Percentiles rank a stretch among this genome's conserved stretches.
phyloP scores from a whole-genome alignment of 2,113 vertebrate species.

The Cebus imitator region DNA sequence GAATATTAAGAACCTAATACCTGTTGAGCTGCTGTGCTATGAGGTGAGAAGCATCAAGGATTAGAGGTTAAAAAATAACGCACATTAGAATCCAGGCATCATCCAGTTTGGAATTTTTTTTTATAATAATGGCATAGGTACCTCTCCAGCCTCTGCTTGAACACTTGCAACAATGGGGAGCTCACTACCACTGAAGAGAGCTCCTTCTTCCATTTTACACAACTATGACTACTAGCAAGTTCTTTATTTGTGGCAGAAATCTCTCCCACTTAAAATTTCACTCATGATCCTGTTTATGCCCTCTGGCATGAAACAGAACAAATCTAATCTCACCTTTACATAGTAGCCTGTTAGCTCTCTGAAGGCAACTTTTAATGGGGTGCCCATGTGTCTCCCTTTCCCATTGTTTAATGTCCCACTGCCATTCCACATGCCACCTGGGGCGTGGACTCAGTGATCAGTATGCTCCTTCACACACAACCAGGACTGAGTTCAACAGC shows the following conservation, averaged over 20 bases:
- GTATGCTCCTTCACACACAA: background rate
- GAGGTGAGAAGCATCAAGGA: background rate
- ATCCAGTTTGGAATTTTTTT: background rate
- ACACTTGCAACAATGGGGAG: background rate
- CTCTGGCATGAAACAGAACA: background rate
- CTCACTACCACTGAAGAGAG: background rate
- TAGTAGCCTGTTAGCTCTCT: background rate
- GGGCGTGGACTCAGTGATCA: background rate
- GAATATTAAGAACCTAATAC: background rate
- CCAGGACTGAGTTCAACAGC: background rate
- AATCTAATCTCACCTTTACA: background rate
- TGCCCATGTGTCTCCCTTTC: background rate
- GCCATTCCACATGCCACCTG: background rate
- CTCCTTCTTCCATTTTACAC: background rate
- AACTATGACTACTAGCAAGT: background rate
- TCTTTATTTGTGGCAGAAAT: background rate
- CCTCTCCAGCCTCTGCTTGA: background rate
- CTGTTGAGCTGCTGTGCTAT: background rate
- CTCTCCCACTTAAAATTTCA: constrained; percentile 26
- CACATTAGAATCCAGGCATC: background rate
- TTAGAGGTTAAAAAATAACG: background rate
- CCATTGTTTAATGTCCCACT: background rate
- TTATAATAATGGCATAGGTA: background rate
- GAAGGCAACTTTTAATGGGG: background rate
- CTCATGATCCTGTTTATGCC: background rate